A percentile compares a stretch with the other conserved stretches of the same genome.
phyloP scores from a whole-genome alignment of 2,113 vertebrate species.

The Siphamia tubifer region DNA sequence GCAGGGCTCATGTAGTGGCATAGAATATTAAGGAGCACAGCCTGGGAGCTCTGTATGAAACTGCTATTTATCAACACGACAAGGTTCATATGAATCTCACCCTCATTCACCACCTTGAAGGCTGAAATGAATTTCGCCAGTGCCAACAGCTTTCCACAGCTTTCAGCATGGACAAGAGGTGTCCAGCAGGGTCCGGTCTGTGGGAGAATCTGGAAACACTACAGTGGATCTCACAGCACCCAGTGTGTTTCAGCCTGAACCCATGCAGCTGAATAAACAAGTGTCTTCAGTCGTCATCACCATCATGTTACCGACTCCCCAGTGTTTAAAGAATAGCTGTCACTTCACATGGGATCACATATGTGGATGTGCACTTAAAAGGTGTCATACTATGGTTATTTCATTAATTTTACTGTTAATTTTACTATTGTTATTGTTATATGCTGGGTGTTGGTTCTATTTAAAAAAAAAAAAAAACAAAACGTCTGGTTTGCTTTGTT shows the following conservation, averaged over 20 bases:
- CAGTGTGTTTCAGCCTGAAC: not conserved
- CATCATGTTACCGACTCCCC: not conserved
- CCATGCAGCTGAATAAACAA: not conserved
- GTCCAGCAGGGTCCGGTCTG: not conserved
- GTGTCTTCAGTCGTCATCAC: not conserved
- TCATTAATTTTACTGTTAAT: too few relatives aligned
- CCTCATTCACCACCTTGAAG: not conserved
- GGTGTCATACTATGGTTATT: too few relatives aligned
- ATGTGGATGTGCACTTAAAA: conserved; percentile 17
- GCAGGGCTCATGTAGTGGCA: not conserved
- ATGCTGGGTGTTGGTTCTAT: too few relatives aligned
- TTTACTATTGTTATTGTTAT: too few relatives aligned
- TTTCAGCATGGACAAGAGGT: not conserved
- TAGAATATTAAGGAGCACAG: not conserved
- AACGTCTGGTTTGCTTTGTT: too few relatives aligned
- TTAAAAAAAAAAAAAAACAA: too few relatives aligned
- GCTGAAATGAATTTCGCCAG: not conserved
- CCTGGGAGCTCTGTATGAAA: conserved; percentile 2
- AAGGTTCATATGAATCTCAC: not conserved
- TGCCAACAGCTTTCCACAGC: not conserved
- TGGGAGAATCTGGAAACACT: not conserved
- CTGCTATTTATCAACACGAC: not conserved
- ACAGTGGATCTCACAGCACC: not conserved
- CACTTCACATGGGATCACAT: conserved; percentile 34
- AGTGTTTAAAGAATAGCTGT: conserved; percentile 31